Conservation (phyloP, 2,888 invertebrate species). For the Vannuccia rotundouncinata region DNA sequence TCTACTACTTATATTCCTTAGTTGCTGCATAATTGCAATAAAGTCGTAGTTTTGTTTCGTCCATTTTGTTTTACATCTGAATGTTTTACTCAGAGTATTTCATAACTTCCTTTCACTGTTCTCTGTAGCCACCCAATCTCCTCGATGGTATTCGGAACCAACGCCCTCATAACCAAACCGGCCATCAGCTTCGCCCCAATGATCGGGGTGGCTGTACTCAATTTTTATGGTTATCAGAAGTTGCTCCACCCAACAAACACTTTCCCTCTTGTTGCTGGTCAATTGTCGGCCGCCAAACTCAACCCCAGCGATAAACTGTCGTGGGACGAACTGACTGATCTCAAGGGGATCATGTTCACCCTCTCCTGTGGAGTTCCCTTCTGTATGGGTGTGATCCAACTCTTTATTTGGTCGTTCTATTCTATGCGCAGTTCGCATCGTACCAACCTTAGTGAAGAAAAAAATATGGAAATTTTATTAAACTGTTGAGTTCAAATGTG, state of each 20-base stretch:
- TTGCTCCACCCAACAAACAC: neutral
- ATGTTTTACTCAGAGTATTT: neutral
- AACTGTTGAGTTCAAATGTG: no score
- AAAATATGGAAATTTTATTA: neutral
- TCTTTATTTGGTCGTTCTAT: conserved; percentile 31
- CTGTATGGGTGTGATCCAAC: conserved; percentile 1
- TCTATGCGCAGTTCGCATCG: conserved; percentile 31
- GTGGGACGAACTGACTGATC: neutral
- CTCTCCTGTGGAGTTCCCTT: conserved; percentile 33
- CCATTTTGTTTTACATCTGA: neutral
- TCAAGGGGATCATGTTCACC: conserved; percentile 15
- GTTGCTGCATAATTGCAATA: no score
- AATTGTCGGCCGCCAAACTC: neutral
- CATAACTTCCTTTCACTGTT: neutral
- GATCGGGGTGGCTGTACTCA: conserved; percentile 49
- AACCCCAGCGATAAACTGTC: neutral
- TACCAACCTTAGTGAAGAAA: neutral
- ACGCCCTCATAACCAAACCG: conserved; percentile 52
- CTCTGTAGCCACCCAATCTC: conserved; percentile 49
- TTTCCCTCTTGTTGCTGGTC: no score
- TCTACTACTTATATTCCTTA: no score
- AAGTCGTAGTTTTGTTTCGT: no score
- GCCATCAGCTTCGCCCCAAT: conserved; percentile 52
- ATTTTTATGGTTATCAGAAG: conserved; percentile 47
- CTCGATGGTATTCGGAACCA: conserved; percentile 52